Conservation (phyloP, 2,888 invertebrate species). For the Parasteatoda lunata region DNA sequence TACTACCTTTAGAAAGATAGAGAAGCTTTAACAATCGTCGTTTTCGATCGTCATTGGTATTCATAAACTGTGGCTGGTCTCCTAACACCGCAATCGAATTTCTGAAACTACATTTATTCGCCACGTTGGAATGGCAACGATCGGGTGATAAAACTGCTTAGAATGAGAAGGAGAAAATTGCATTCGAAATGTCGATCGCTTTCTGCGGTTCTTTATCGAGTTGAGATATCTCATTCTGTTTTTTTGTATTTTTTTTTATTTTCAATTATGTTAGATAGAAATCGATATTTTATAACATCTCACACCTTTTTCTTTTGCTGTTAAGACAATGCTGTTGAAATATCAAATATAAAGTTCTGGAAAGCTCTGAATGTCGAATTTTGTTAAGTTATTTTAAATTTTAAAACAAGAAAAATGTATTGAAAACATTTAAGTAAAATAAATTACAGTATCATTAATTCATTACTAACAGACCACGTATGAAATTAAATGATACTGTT, state of each 20-base stretch:
- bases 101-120: constrained; percentile 1
- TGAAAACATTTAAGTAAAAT: too few relatives aligned
- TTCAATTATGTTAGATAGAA: too few relatives aligned
- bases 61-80: constrained; percentile 2
- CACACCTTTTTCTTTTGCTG: too few relatives aligned
- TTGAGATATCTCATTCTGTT: neutral
- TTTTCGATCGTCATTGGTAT: neutral
- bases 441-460: too few relatives aligned
- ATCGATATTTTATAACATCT: too few relatives aligned
- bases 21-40: neutral
- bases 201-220: constrained; percentile 1
- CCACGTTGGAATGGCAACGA: neutral
- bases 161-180: neutral
- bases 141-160: constrained; percentile 3
- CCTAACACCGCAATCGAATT: neutral
- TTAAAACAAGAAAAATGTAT: too few relatives aligned
- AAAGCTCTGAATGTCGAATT: too few relatives aligned
- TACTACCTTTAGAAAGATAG: neutral
- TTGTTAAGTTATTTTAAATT: too few relatives aligned
- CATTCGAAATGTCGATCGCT: neutral
- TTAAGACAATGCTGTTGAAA: too few relatives aligned
- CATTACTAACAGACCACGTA: too few relatives aligned
- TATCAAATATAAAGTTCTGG: too few relatives aligned
- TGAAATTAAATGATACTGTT: too few relatives aligned
- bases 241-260: neutral